Evolutionary conservation across 2,888 invertebrate genomes (phyloP).

Genomic region (Neelides folsomi): DNA sequence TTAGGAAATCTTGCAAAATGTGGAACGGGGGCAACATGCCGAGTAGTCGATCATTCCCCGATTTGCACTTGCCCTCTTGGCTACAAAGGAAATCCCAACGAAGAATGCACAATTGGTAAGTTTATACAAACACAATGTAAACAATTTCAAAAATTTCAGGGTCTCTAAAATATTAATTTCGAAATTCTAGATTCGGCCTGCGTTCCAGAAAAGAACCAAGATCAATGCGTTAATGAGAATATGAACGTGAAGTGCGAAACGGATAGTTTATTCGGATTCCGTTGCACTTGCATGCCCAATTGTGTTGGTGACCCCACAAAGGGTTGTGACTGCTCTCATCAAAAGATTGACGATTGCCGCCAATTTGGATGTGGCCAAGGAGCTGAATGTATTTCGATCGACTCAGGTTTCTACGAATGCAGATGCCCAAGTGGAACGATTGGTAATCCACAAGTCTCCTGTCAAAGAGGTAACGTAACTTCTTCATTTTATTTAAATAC

Average conservation of each 20-base stretch:
- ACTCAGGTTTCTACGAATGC: constrained; percentile 70
- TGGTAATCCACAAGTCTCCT: constrained; percentile 58
- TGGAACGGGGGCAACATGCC: constrained; percentile 62
- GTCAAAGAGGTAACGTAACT: constrained; percentile 48
- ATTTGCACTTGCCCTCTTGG: constrained; percentile 65
- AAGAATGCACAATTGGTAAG: constrained; percentile 52
- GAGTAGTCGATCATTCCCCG: constrained; percentile 58
- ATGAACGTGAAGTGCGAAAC: constrained; percentile 31
- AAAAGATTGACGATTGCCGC: constrained; percentile 42
- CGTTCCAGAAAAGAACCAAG: background rate
- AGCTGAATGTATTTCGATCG: constrained; percentile 65
- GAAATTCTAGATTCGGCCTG: background rate
- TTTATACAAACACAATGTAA: background rate
- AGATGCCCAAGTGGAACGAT: constrained; percentile 61
- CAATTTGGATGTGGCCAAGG: constrained; percentile 70
- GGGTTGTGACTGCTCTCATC: constrained; percentile 59
- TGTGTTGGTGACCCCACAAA: constrained; percentile 70
- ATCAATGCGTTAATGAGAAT: background rate
- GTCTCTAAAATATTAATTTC: background rate
- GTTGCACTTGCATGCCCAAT: constrained; percentile 63
- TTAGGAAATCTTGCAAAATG: constrained; percentile 23
- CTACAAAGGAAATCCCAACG: constrained; percentile 54
- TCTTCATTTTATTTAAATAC: constrained; percentile 20
- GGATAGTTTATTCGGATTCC: constrained; percentile 52
- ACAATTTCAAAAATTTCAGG: background rate